Conservation (phyloP, 2,888 invertebrate genomes). For the Ectemnius cavifrons region DNA sequence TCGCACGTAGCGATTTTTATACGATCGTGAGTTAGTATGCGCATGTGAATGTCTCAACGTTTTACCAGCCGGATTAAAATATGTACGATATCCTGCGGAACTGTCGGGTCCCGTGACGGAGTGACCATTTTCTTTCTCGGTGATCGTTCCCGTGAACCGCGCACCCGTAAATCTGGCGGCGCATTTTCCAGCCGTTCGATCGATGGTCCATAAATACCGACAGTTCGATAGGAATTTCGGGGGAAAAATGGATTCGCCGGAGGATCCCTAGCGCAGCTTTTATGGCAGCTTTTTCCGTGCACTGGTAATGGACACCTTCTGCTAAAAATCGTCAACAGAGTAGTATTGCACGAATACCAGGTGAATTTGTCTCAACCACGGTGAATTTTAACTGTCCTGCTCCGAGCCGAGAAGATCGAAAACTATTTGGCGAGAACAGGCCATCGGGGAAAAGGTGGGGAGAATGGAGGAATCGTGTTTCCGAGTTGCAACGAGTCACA, state of each 20-base stretch:
- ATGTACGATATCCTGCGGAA: conserved; percentile 17
- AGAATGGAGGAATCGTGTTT: conserved; percentile 51
- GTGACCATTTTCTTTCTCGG: conserved; percentile 17
- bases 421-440: no score
- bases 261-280: conserved; percentile 22
- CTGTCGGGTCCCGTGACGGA: conserved; percentile 11
- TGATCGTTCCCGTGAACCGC: conserved; percentile 26
- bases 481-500: conserved; percentile 29
- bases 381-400: no score
- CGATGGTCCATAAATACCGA: conserved; percentile 45
- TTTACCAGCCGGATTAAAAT: conserved; percentile 34
- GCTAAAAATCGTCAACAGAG: background rate
- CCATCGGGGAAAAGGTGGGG: conserved; percentile 16
- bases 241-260: conserved; percentile 39
- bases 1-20: no score
- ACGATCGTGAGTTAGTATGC: no score
- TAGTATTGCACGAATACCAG: background rate
- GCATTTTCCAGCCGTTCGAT: conserved; percentile 32
- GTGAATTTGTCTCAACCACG: no score
- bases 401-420: no score
- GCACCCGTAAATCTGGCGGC: conserved; percentile 46
- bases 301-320: no score
- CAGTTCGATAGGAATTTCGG: conserved; percentile 37
- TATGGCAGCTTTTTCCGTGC: conserved; percentile 14
- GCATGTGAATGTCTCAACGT: no score